Evolutionary conservation across 2,888 invertebrate genomes (phyloP), one percentile per base, ranked within the genome.

Genomic region (Idaea biselata): DNA sequence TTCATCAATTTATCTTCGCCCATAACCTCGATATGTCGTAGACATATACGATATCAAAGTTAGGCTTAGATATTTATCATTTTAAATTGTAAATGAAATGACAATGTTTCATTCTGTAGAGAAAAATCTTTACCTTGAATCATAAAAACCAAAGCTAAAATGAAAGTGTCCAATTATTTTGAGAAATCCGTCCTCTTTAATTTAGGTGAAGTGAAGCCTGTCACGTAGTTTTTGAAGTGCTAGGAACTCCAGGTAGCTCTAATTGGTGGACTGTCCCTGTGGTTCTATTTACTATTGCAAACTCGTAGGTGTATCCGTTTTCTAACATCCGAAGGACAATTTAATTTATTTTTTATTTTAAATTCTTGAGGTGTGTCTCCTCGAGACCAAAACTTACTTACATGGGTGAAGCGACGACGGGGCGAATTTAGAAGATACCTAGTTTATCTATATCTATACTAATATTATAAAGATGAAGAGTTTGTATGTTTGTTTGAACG

Each of bases 201-300:
- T 33, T 54, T 59, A 44, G 33, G 55, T 44, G 44, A 44, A 44
- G 11, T 44, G 14, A 44, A 32, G 61, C 55, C 33, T 57, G 63
- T 63, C 63, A 66, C 63, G 66, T 64, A 57, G 25, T 57, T n/a
- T 31, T 33, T 7, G 60, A 44, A 59, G 31, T 57, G 63, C 61
- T 63, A 60, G 62, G 64, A 58, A 64, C 66, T 70, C 66, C 68
- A 72, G 66, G 68, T 68, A 68, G 65, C 58, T 68, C 58, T 68
- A 72, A 70, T 68, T 68, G 68, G 61, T 63, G 18, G 54, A 56
- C 64, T 64, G 60, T 60, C 18, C 16, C 18, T 55, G 18, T 17
- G 56, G 18, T 56, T 44, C 3, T 44, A 44, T 44, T 14, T 14
- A 14, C 44, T 44, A 44, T 44, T 4, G 44, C 14, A 44, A 44